Evolutionary conservation across 2,113 vertebrate species (phyloP), one percentile per base, ranked within the genome.

Genomic region (Plecturocebus donacophilus): DNA sequence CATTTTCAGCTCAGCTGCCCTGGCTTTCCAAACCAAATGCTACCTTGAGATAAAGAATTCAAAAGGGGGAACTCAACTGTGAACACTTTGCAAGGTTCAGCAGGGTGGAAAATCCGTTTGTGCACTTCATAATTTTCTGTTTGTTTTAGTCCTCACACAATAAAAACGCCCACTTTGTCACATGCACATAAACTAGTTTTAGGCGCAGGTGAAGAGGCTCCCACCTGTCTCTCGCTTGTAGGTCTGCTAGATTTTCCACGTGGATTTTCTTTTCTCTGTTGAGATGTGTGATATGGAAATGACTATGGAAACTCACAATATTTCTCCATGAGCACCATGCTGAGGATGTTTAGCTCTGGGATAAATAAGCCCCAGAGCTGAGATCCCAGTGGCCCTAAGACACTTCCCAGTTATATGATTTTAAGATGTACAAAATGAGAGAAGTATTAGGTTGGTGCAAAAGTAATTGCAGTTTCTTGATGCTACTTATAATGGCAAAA

Each of bases 41-140:
- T 89, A 80, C 96, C 93, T 80, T 89, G 42, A 89, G 79, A 88
- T 96, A 98, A 98, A 97, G 87, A 97, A 98, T 98, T 98, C 97
- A 96, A 95, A 97, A 92, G 49, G 2, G 91, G 35, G 93, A 98
- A 98, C 54, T 92, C 80, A 96, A 94, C 92, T 94, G 96, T 88
- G 96, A 98, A 91, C 58, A 96, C 94, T 97, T 94, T 96, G 90
- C 84, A 95, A 93, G 71, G 66, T 54, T 97, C 97, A 94, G 96
- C 82, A 81, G 4, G n/a, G 70, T 92, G 89, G 91, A 98, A 96
- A 97, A 98, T 89, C 40, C 92, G 97, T 97, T 96, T 91, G 93
- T 90, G 97, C 47, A 71, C 80, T 94, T 96, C 94, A 94, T 94
- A 97, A 97, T 97, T 98, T 98, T 98, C 94, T 96, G 82, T 97